phyloP scores from a whole-genome alignment of 2,888 invertebrate genomes.

The Watsonalla binaria region DNA sequence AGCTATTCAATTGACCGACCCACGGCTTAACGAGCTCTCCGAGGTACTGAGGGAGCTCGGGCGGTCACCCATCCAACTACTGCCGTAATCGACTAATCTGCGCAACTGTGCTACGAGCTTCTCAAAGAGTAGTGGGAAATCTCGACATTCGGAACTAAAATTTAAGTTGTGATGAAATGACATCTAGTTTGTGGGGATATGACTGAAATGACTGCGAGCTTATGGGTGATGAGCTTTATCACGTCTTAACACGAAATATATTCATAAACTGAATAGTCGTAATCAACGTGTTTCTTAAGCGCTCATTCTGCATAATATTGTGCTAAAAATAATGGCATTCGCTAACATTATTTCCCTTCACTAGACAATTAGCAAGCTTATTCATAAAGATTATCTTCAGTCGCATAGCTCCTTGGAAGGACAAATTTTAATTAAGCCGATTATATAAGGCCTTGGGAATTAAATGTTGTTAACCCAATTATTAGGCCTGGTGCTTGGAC shows the following conservation, averaged over 20 bases:
- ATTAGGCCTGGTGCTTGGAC: slow-evolving; percentile 6
- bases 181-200: too few species aligned
- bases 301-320: neutral
- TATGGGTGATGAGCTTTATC: neutral
- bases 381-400: slow-evolving; percentile 17
- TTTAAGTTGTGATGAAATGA: too few species aligned
- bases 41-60: too few species aligned
- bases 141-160: too few species aligned
- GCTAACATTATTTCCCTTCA: neutral
- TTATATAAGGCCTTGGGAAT: slow-evolving; percentile 8
- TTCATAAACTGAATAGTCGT: neutral
- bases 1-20: too few species aligned
- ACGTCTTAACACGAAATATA: neutral
- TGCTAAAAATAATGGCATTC: neutral
- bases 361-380: slow-evolving; percentile 2
- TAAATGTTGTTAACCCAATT: slow-evolving; percentile 9
- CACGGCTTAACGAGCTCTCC: too few species aligned
- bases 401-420: slow-evolving; percentile 9
- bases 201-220: too few species aligned
- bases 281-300: neutral
- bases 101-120: too few species aligned
- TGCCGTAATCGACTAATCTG: too few species aligned
- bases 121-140: too few species aligned
- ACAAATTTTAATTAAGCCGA: slow-evolving; percentile 16
- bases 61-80: too few species aligned